These are phyloP conservation scores for Aphidius ervi DNA, from an alignment of 1,140 invertebrate species.

Conservation along the genomic window DNA sequence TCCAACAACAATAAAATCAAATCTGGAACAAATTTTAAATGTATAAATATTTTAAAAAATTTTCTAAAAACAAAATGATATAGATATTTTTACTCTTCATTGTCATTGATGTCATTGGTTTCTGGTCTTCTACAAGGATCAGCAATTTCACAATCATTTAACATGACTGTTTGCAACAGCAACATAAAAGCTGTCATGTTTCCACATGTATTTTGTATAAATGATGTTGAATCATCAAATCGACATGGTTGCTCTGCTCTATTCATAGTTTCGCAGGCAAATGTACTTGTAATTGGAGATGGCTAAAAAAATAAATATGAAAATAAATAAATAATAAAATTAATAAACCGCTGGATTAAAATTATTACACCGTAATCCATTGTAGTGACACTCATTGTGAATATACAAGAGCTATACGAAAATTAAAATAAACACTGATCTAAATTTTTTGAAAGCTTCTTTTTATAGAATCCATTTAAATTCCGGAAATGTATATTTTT, in stretches of 20 bases:
- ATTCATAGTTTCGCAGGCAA: conserved; percentile 15
- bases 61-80: neutral
- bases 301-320: too few relatives aligned
- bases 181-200: conserved; percentile 46
- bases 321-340: too few relatives aligned
- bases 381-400: too few relatives aligned
- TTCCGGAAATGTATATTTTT: too few relatives aligned
- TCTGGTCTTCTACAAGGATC: conserved; percentile 50
- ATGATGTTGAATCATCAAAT: conserved; percentile 48
- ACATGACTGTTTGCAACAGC: conserved; percentile 52
- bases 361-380: too few relatives aligned
- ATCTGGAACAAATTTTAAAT: conserved; percentile 32
- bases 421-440: too few relatives aligned
- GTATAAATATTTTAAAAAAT: too few relatives aligned
- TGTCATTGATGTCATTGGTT: conserved; percentile 30
- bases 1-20: conserved; percentile 58
- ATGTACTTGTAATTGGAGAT: neutral
- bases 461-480: too few relatives aligned
- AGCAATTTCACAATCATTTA: conserved; percentile 54
- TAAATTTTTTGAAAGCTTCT: too few relatives aligned
- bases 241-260: conserved; percentile 30
- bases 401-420: too few relatives aligned
- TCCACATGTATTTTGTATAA: conserved; percentile 44
- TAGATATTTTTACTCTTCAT: conserved; percentile 17
- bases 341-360: too few relatives aligned